Evolutionary conservation across 2,888 invertebrate genomes (phyloP).

Genomic region (Sepiola atlantica): DNA sequence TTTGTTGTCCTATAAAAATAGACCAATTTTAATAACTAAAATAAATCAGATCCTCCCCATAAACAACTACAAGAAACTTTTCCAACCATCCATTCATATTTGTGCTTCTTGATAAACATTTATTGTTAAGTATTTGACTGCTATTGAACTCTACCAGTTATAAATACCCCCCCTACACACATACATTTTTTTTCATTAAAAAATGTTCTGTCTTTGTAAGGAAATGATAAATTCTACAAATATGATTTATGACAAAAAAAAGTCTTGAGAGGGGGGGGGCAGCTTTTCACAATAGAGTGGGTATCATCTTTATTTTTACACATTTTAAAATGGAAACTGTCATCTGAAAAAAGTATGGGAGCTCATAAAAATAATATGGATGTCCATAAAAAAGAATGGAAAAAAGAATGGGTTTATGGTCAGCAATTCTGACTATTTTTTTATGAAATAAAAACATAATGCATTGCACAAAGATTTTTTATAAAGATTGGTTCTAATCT

Average conservation of each 20-base stretch:
- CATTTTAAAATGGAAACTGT: background rate
- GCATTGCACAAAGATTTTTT: background rate
- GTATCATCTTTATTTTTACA: background rate
- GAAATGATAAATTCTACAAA: slow-evolving; percentile 32
- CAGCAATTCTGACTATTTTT: background rate
- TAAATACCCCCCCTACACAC: background rate
- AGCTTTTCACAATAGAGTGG: background rate
- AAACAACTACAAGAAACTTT: too few relatives aligned
- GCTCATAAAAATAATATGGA: background rate
- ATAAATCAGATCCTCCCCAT: too few relatives aligned
- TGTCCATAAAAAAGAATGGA: background rate
- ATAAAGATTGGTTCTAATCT: background rate
- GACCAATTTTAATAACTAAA: too few relatives aligned
- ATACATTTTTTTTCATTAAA: background rate
- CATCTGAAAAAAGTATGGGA: background rate
- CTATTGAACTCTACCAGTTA: background rate
- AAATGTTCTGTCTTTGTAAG: background rate
- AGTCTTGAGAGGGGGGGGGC: background rate
- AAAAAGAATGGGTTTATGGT: background rate
- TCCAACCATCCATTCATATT: background rate
- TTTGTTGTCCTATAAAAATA: too few relatives aligned
- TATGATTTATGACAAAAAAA: background rate
- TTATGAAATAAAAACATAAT: background rate
- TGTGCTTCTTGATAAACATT: background rate
- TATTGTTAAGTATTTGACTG: background rate